Evolutionary conservation across 2,113 vertebrate genomes (phyloP).

Genomic region (Nycticryphes semicollaris): DNA sequence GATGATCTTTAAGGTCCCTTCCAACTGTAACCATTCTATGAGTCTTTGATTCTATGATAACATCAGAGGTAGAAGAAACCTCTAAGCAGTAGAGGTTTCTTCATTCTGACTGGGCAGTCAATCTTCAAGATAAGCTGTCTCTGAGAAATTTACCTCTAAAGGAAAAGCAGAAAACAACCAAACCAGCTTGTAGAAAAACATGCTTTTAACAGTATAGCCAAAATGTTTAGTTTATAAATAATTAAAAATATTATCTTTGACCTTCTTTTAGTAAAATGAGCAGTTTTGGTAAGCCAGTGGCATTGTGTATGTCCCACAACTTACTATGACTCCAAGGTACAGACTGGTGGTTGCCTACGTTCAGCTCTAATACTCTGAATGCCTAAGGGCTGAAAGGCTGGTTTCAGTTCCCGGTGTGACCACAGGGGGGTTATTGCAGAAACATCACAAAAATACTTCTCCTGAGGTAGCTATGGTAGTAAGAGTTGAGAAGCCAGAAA

Average conservation of each 20-base stretch:
- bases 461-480: neutral
- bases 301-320: neutral
- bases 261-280: neutral
- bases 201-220: neutral
- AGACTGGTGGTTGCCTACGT: neutral
- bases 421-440: slow-evolving; percentile 1
- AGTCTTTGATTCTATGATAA: too few relatives aligned
- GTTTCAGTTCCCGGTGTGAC: neutral
- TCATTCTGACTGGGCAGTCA: neutral
- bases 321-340: neutral
- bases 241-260: neutral
- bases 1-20: too few relatives aligned
- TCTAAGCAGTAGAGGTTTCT: neutral
- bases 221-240: neutral
- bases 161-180: neutral
- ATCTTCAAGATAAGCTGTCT: neutral
- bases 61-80: too few relatives aligned
- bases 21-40: too few relatives aligned
- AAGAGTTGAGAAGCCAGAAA: neutral
- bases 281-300: neutral
- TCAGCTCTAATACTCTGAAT: neutral
- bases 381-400: neutral
- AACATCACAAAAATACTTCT: neutral
- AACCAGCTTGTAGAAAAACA: neutral
- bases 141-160: neutral